Percentiles rank a stretch among this genome's conserved stretches.
phyloP scores from a whole-genome alignment of 2,797 vertebrate genomes.

The Bufotes viridis region DNA sequence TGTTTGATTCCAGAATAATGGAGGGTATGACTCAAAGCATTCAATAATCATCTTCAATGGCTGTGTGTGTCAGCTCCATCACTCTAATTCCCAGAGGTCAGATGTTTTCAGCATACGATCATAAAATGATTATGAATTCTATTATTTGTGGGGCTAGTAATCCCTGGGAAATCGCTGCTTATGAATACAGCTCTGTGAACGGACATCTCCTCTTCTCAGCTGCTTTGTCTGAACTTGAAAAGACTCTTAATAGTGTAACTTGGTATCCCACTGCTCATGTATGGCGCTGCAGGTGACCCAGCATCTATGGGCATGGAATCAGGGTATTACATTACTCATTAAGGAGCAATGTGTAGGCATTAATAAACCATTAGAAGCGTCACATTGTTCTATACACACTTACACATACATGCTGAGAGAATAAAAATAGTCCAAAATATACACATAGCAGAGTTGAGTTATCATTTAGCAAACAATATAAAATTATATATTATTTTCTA shows the following conservation, averaged over 20 bases:
- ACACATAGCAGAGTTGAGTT: too few relatives aligned
- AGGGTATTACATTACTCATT: conserved; percentile 2
- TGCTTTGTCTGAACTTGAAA: conserved; percentile 63
- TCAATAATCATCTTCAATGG: background rate
- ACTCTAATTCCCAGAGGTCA: conserved; percentile 3
- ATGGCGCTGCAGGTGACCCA: conserved; percentile 35
- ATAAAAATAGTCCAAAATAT: too few relatives aligned
- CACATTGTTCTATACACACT: background rate
- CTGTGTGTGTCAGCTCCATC: background rate
- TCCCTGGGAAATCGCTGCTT: background rate
- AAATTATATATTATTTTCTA: too few relatives aligned
- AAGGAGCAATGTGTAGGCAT: background rate
- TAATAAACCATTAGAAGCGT: background rate
- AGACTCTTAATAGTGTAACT: conserved; percentile 16
- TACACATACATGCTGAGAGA: background rate
- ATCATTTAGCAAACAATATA: too few relatives aligned
- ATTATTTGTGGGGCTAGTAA: conserved; percentile 11
- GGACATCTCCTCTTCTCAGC: conserved; percentile 59
- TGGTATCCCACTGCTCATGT: background rate
- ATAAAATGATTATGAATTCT: background rate
- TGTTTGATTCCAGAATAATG: background rate
- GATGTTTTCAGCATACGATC: background rate
- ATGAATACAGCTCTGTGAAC: background rate
- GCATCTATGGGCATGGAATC: background rate
- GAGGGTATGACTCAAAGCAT: background rate